Conservation (phyloP, 2,888 invertebrate species). For the Neocrepidodera transversa region DNA sequence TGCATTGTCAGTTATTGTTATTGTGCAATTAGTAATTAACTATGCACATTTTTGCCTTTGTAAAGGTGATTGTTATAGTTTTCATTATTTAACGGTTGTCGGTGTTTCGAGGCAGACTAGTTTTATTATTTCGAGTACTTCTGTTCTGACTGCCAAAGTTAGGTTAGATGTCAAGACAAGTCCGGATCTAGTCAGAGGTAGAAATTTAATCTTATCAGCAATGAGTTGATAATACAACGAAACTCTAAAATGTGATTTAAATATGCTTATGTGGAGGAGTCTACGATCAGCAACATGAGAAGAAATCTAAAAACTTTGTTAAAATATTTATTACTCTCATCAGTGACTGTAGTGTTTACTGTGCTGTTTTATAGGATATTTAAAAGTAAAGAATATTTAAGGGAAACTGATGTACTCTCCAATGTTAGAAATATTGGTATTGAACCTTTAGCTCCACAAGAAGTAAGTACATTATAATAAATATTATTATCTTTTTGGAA, state of each 20-base stretch:
- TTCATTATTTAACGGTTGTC: conserved; percentile 7
- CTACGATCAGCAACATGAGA: conserved; percentile 50
- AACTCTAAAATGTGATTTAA: background rate
- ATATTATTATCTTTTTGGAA: background rate
- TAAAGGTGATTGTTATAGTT: conserved; percentile 14
- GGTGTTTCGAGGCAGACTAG: conserved; percentile 5
- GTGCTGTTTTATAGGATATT: conserved; percentile 55
- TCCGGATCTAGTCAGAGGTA: background rate
- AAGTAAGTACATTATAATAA: conserved; percentile 40
- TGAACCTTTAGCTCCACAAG: conserved; percentile 37
- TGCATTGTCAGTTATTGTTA: conserved; percentile 16
- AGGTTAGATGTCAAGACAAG: conserved; percentile 13
- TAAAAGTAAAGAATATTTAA: conserved; percentile 36
- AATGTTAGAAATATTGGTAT: conserved; percentile 30
- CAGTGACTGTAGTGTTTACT: conserved; percentile 55
- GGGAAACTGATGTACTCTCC: conserved; percentile 10
- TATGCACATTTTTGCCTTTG: conserved; percentile 14
- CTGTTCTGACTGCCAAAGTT: conserved; percentile 1
- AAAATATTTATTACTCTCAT: conserved; percentile 55
- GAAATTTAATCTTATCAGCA: conserved; percentile 24
- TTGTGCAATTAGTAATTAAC: conserved; percentile 18
- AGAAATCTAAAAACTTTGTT: conserved; percentile 56
- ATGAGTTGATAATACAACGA: conserved; percentile 22
- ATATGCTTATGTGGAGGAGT: conserved; percentile 28
- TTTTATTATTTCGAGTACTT: background rate